These are phyloP conservation scores for Eristalis tenax DNA, from an alignment of 2,888 invertebrate genomes.

Conservation along the genomic window DNA sequence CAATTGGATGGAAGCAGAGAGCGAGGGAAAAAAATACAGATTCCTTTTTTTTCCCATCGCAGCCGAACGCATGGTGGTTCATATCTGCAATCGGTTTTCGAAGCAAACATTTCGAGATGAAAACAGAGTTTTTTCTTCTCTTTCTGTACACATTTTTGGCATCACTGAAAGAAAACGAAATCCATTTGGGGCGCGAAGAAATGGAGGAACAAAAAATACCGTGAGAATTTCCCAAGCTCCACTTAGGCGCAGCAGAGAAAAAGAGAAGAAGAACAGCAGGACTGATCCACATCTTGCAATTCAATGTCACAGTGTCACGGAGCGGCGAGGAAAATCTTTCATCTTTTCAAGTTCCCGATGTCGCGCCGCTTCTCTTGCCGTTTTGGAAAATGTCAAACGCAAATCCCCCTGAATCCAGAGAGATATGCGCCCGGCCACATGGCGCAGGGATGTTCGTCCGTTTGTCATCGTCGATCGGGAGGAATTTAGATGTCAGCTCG, in stretches of 20 bases:
- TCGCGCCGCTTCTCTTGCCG: not conserved
- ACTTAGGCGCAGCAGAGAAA: not conserved
- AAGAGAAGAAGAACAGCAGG: not conserved
- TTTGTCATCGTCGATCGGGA: not conserved
- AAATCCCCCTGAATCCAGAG: constrained; percentile 4
- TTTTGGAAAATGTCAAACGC: constrained; percentile 30
- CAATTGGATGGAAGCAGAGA: not conserved
- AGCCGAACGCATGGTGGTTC: constrained; percentile 27
- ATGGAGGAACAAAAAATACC: constrained; percentile 30
- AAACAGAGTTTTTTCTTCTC: constrained; percentile 13
- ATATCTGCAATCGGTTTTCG: constrained; percentile 19
- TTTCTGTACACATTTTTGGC: constrained; percentile 10
- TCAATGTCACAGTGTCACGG: constrained; percentile 64
- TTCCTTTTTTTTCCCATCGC: not conserved
- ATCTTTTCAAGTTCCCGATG: constrained; percentile 9
- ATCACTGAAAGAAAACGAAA: constrained; percentile 4
- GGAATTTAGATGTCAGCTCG: constrained; percentile 56
- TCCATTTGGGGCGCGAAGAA: not conserved
- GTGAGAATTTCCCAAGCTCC: constrained; percentile 63
- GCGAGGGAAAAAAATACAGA: not conserved
- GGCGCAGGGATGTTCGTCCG: constrained; percentile 46
- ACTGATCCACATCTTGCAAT: constrained; percentile 62
- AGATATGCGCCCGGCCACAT: constrained; percentile 30
- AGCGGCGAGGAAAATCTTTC: constrained; percentile 35
- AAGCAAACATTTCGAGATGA: constrained; percentile 34